phyloP scores from a whole-genome alignment of 2,888 invertebrate species.

The Parasteatoda lunata region DNA sequence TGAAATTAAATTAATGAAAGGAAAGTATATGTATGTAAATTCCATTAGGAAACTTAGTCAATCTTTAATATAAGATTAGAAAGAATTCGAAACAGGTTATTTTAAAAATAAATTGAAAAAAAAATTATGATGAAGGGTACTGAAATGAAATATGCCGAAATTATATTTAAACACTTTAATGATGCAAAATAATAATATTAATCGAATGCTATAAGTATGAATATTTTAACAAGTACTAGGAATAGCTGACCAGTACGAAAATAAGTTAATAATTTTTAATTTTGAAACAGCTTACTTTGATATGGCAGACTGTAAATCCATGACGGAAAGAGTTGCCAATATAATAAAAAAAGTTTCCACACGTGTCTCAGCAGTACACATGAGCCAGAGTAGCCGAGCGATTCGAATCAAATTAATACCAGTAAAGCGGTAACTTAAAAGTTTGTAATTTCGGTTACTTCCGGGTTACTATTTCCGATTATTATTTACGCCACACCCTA shows the following conservation, averaged over 20 bases:
- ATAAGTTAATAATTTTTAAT: slow-evolving; percentile 11
- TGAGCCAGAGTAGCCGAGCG: too few relatives aligned
- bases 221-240: neutral
- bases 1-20: too few relatives aligned
- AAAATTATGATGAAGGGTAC: slow-evolving; percentile 2
- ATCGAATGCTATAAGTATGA: neutral
- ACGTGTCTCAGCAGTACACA: slow-evolving; percentile 2
- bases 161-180: neutral
- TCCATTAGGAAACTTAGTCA: too few relatives aligned
- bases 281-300: slow-evolving; percentile 56
- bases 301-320: slow-evolving; percentile 67
- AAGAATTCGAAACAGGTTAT: too few relatives aligned
- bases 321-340: slow-evolving; percentile 58
- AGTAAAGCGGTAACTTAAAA: too few relatives aligned
- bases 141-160: neutral
- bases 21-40: too few relatives aligned
- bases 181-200: neutral
- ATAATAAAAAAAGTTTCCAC: slow-evolving; percentile 15
- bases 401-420: too few relatives aligned
- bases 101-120: neutral
- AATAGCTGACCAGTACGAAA: neutral
- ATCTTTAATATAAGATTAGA: too few relatives aligned
- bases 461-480: too few relatives aligned
- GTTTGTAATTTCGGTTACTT: too few relatives aligned
- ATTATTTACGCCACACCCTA: too few relatives aligned